These are phyloP conservation scores for Sphecodes monilicornis DNA, from an alignment of 2,888 invertebrate genomes.

Conservation along the genomic window DNA sequence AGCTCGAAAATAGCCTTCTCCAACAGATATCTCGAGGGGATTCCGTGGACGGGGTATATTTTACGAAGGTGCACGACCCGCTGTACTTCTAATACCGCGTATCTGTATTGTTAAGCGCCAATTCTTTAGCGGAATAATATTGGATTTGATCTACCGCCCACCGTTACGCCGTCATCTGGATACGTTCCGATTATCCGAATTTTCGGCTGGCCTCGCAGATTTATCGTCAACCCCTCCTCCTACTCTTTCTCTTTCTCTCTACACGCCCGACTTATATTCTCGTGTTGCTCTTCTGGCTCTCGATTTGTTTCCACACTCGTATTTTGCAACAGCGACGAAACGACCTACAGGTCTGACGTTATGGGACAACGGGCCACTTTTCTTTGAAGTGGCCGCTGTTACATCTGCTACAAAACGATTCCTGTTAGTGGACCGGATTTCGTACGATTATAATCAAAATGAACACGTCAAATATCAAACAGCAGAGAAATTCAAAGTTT, in stretches of 20 bases:
- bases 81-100: constrained; percentile 76
- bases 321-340: neutral
- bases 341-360: neutral
- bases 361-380: neutral
- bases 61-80: constrained; percentile 80
- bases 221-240: neutral
- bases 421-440: neutral
- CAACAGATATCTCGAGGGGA: constrained; percentile 81
- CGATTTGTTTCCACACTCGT: neutral
- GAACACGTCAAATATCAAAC: neutral
- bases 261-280: neutral
- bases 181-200: constrained; percentile 33
- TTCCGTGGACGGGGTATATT: constrained; percentile 77
- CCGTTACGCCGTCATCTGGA: constrained; percentile 17
- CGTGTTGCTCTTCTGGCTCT: neutral
- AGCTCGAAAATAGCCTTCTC: constrained; percentile 84
- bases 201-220: constrained; percentile 14
- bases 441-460: neutral
- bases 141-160: constrained; percentile 24
- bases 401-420: neutral
- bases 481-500: neutral
- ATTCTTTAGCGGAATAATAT: constrained; percentile 64
- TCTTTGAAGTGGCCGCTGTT: neutral
- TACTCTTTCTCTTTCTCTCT: neutral
- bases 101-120: constrained; percentile 75